Base-by-base conservation (phyloP, 1,140 invertebrate species). In the Hylaeus anthracinus region DNA sequence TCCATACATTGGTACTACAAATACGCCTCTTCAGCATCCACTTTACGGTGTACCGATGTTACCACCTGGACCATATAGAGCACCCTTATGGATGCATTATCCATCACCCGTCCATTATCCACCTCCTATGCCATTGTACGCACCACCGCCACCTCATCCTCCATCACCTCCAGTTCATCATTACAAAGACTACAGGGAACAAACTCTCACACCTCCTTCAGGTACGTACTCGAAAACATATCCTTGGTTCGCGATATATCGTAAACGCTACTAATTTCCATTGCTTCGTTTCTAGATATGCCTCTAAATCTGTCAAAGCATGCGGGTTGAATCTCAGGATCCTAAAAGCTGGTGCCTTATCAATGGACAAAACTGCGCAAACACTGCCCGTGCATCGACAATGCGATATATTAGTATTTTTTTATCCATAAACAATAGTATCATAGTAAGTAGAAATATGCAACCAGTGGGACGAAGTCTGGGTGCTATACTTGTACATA, bases 71-170 rank as follows among this genome's bases (percentile, higher is more conserved):
- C 93, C 94, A 3, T 95, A 94, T 80, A 91, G 94, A 69, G 91
- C 92, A 72, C 93, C 94, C 45, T 76, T 94, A 73, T 94, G 94
- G 94, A 92, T 94, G 92, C 94, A 94, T 76, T 95, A 94, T 84
- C 94, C 92, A 65, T 91, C 93, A 67, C 93, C 94, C 72, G 93
- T 94, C 73, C 92, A 94, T 88, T 94, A 93, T 79, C 89, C 92
- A 73, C 92, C 92, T 39, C 91, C 92, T 69, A 88, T 93, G 85
- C 90, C 90, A 72, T 91, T 93, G 41, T 94, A 93, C 51, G 90
- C 89, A 72, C 86, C 92, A 64, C 90, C 92, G 51, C 92, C 90
- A 72, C 86, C 91, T 84, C 91, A 91, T 80, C 90, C 92, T 26
- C 87, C 91, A 78, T 92, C 92, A 61, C 90, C 92, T 72, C 91